Evolutionary conservation across 2,888 invertebrate genomes (phyloP), one percentile per base, ranked within the genome.

Genomic region (Sphecodes monilicornis): DNA sequence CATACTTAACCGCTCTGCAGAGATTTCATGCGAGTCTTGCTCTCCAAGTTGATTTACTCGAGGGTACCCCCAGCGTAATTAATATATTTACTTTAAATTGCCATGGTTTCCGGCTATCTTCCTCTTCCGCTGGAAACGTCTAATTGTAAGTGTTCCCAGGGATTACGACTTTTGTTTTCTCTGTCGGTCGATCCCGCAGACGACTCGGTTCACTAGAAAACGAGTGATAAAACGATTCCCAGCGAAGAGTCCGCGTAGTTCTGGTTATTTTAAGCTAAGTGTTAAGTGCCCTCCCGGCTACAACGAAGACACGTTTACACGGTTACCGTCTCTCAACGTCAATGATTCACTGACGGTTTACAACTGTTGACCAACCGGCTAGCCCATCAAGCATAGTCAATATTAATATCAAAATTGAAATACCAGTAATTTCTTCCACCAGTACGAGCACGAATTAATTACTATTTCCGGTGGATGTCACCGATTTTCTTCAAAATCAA

Each of bases 241-340:
- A 76, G 72, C 78, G 76, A 60, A 69, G 39, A 46, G 83, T 57
- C 80, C 71, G 43, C 60, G 78, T 78, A 69, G 70, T 82, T 87
- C 87, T 71, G 90, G 91, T 91, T 91, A 91, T 91, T 91, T 91
- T 89, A 89, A 91, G 91, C 91, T 86, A 64, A 91, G 91, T 91
- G 91, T 91, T 91, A 91, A 91, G 91, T 91, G 89, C 87, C 86
- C 72, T 78, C 80, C 70, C 73, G 64, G 72, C 86, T 80, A 77
- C 81, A 77, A 76, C 87, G 82, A 87, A 85, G 85, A 78, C 87
- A 82, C 87, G 81, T 89, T 82, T 90, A 87, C 85, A 84, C 86
- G 66, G 57, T 32, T 26, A 78, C 79, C 64, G 84, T 64, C 16
- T 86, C 91, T 86, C 91, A 88, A 87, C 89, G 80, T 50, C 74